Conservation (phyloP, 2,797 vertebrate species). For the Bradypodion pumilum region DNA sequence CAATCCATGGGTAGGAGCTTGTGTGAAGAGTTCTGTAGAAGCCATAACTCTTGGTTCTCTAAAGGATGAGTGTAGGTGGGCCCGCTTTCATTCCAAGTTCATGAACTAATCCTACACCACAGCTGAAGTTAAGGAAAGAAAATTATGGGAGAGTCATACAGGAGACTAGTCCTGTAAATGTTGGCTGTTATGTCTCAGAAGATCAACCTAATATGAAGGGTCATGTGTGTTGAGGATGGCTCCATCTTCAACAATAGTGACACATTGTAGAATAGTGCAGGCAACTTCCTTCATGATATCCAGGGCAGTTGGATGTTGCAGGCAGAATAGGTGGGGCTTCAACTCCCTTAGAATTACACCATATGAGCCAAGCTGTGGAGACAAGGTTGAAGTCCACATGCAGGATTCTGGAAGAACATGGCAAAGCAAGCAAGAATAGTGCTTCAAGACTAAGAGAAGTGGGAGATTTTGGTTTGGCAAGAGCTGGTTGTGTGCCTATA, state of each 20-base stretch:
- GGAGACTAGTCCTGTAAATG: not conserved
- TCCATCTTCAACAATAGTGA: not conserved
- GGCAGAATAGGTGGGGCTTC: not conserved
- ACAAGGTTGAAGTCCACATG: not conserved
- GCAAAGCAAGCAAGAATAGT: no score
- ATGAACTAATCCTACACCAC: not conserved
- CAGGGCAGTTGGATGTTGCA: not conserved
- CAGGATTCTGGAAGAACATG: not conserved
- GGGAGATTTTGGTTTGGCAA: not conserved
- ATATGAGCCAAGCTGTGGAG: not conserved
- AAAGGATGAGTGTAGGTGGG: no score
- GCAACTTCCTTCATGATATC: not conserved
- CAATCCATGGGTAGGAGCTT: no score
- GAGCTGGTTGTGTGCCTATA: not conserved
- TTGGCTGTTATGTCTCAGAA: not conserved
- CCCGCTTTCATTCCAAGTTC: not conserved
- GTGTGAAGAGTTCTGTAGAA: no score
- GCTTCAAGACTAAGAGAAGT: not conserved
- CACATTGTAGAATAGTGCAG: not conserved
- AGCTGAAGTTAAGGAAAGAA: not conserved
- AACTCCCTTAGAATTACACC: no score
- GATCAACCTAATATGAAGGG: not conserved
- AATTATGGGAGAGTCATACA: not conserved
- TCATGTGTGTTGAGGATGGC: not conserved
- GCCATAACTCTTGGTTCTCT: no score